Conservation (phyloP, 37 sponge, comb jelly and placozoan genomes). For the Chondrilla cf. caribensis region DNA sequence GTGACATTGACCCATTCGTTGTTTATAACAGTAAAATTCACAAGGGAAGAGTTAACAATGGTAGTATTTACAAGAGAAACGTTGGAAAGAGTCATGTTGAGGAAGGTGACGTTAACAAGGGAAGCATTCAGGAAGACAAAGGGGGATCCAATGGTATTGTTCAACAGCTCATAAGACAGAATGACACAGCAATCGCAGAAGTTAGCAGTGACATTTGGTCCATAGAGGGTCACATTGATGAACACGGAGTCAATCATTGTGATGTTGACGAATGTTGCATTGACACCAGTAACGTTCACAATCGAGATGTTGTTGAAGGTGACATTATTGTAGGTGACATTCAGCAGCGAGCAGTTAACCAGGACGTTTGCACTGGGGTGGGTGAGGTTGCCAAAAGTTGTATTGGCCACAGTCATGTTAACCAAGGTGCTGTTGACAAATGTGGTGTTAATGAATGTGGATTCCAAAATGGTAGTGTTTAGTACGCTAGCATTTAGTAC, state of each 20-base stretch:
- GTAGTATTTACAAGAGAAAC: constrained; percentile 2
- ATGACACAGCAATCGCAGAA: background rate
- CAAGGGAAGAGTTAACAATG: constrained; percentile 2
- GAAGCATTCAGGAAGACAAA: background rate
- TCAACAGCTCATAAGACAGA: background rate
- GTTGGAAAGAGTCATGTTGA: constrained; percentile 1
- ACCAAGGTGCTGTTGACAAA: constrained; percentile 8
- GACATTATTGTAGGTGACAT: constrained; percentile 21
- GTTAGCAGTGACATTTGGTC: background rate
- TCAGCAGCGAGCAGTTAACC: background rate
- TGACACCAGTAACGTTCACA: background rate
- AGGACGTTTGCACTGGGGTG: background rate
- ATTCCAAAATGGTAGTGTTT: background rate
- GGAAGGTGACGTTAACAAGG: constrained; percentile 8
- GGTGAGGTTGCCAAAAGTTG: constrained; percentile 6
- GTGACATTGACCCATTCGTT: background rate
- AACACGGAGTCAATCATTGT: background rate
- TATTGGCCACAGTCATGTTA: constrained; percentile 3
- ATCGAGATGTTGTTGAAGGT: constrained; percentile 22
- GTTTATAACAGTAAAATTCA: background rate
- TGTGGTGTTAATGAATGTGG: background rate
- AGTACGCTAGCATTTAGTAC: background rate
- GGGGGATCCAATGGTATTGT: background rate
- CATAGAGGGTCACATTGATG: background rate
- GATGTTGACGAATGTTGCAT: constrained; percentile 19